Evolutionary conservation across 2,797 vertebrate species (phyloP), one percentile per base, ranked within the genome.

Genomic region (Taenioides sp.): DNA sequence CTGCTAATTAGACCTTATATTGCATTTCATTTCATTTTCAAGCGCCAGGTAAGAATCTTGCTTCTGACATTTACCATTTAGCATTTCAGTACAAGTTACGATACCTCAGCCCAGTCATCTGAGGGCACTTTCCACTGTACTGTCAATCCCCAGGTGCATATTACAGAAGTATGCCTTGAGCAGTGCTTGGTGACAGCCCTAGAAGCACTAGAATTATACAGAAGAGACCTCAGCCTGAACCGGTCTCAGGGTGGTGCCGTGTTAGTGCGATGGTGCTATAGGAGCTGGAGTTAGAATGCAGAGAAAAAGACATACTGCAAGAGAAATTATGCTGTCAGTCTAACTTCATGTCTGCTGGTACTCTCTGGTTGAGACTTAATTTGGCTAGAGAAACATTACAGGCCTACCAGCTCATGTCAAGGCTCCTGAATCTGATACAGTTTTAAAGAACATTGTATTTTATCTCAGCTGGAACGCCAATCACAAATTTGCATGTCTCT

Each of bases 211-310:
- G 23, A 10, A 54, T 66, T 52, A 66, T 52, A 54, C 47, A 66
- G 25, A 52, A 20, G 47, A 66, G 65, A 66, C 65, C 65, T 66
- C 17, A 25, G 65, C 7, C 65, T 66, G 65, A 66, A 66, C 65
- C 49, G 31, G 65, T 54, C 47, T 66, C 25, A 14, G 16, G 27
- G 49, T 20, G 25, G 7, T 7, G 25, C 65, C 18, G 25, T 31
- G 47, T 16, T n/a, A 52, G 25, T 27, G 9, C 5, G 27, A 31
- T 31, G 27, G 17, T 22, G 23, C 43, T 18, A 31, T 18, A 66
- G 65, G n/a, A 14, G 49, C 64, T 2, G 65, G 27, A n/a, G 25
- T 9, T 6, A 52, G 47, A 52, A 18, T 4, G 43, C 16, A 17
- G 7, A 23, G 18, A 65, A 25, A 7, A 52, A 52, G 65, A 66